A percentile compares a stretch with the other conserved stretches of the same genome.
These are phyloP conservation scores for Callocephalon fimbriatum DNA, from an alignment of 2,113 vertebrate genomes.

Conservation along the genomic window DNA sequence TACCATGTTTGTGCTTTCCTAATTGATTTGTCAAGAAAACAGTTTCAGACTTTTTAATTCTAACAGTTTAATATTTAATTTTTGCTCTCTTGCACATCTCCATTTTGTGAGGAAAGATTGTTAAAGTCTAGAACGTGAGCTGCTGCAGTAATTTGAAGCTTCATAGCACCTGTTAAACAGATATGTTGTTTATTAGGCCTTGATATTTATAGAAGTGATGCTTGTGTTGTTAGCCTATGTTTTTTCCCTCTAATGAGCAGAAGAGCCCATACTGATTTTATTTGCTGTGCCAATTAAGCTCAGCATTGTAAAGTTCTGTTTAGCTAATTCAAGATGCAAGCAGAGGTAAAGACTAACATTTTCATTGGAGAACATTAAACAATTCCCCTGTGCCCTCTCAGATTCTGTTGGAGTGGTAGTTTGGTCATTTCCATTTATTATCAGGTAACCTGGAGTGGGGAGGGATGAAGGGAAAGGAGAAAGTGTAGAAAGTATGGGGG, in stretches of 20 bases:
- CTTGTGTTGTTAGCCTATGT: background rate
- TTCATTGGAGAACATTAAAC: background rate
- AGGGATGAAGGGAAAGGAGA: background rate
- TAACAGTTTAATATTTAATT: background rate
- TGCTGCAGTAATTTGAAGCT: background rate
- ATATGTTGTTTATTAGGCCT: background rate
- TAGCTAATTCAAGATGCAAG: background rate
- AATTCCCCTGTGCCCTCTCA: background rate
- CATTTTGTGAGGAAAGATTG: conserved; percentile 11
- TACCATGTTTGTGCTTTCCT: background rate
- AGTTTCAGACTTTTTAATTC: background rate
- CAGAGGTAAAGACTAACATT: background rate
- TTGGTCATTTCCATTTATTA: background rate
- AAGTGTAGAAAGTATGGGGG: background rate
- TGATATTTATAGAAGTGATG: conserved; percentile 2
- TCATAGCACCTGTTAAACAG: conserved; percentile 19
- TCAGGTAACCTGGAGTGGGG: background rate
- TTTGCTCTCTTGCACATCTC: background rate
- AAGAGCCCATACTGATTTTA: background rate
- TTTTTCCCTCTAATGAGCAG: background rate
- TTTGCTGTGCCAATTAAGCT: background rate
- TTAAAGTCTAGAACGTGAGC: background rate
- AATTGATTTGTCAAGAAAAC: background rate
- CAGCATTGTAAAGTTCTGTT: background rate
- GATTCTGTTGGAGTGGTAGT: background rate